phyloP scores from a whole-genome alignment of 64 coral and sea anemone species.

The Orbicella faveolata region DNA sequence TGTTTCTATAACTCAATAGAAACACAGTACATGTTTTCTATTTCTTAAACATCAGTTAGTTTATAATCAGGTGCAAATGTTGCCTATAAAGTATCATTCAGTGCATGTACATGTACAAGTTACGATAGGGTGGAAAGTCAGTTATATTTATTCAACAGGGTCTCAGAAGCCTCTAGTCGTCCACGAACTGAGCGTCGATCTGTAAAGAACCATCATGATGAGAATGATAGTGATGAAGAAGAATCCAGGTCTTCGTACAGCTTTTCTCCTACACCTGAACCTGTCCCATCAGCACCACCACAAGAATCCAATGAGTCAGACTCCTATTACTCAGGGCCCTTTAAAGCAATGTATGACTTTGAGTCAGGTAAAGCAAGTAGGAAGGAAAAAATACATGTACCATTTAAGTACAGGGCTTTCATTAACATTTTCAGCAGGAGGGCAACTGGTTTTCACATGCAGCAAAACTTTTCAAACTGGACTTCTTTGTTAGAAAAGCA shows the following conservation, averaged over 20 bases:
- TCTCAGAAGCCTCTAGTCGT: slow-evolving; percentile 80
- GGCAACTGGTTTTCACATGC: no score
- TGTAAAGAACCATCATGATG: slow-evolving; percentile 21
- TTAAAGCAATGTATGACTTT: slow-evolving; percentile 96
- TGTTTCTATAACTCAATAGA: no score
- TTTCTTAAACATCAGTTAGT: no score
- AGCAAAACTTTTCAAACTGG: background rate
- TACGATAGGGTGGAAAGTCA: no score
- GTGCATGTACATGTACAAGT: no score
- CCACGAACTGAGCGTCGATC: slow-evolving; percentile 72
- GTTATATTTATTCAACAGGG: slow-evolving; percentile 14
- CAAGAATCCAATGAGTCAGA: slow-evolving; percentile 45
- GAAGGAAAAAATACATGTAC: no score
- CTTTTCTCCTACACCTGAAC: slow-evolving; percentile 21
- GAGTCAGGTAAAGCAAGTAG: slow-evolving; percentile 68
- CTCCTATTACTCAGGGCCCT: slow-evolving; percentile 34
- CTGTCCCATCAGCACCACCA: slow-evolving; percentile 21
- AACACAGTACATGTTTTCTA: no score
- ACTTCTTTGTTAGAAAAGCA: background rate
- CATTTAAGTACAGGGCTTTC: no score
- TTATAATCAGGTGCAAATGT: no score
- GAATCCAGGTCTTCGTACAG: slow-evolving; percentile 31
- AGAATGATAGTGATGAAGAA: slow-evolving; percentile 59
- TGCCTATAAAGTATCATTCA: no score
- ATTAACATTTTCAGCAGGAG: no score